Evolutionary conservation across 2,888 invertebrate species (phyloP).

Genomic region (Trilocha varians): DNA sequence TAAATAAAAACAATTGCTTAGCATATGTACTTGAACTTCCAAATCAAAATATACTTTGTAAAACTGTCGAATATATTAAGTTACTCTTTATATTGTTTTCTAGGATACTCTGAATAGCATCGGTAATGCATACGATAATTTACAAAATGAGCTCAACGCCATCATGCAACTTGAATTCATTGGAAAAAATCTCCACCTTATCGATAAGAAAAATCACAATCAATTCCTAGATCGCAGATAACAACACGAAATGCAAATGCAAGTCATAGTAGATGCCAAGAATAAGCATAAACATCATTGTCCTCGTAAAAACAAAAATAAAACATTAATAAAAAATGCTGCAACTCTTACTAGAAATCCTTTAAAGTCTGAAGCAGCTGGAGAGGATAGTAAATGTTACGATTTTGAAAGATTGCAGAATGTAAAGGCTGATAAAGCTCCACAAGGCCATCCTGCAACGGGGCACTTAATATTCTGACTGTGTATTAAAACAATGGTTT

Average conservation of each 20-base stretch:
- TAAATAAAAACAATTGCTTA: no score
- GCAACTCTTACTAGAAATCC: conserved; percentile 31
- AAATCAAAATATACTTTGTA: background rate
- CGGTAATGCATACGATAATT: conserved; percentile 37
- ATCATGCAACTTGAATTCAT: conserved; percentile 13
- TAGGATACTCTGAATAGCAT: conserved; percentile 41
- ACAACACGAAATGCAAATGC: conserved; percentile 15
- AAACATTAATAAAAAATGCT: conserved; percentile 10
- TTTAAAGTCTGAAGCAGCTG: conserved; percentile 22
- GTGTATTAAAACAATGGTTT: background rate
- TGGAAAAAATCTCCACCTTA: conserved; percentile 1
- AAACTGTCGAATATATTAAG: background rate
- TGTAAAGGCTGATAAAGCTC: conserved; percentile 2
- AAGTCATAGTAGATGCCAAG: conserved; percentile 13
- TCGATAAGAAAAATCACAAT: conserved; percentile 7
- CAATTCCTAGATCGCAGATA: conserved; percentile 11
- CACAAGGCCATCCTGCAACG: background rate
- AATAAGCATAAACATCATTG: conserved; percentile 6
- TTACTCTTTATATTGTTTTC: conserved; percentile 11
- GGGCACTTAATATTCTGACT: background rate
- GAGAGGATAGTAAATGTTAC: background rate
- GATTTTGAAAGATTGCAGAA: background rate
- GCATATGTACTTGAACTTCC: no score
- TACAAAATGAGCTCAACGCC: conserved; percentile 32
- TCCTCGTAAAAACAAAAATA: conserved; percentile 6